Conservation (phyloP, 2,113 vertebrate species). For the Tragelaphus imberbis region DNA sequence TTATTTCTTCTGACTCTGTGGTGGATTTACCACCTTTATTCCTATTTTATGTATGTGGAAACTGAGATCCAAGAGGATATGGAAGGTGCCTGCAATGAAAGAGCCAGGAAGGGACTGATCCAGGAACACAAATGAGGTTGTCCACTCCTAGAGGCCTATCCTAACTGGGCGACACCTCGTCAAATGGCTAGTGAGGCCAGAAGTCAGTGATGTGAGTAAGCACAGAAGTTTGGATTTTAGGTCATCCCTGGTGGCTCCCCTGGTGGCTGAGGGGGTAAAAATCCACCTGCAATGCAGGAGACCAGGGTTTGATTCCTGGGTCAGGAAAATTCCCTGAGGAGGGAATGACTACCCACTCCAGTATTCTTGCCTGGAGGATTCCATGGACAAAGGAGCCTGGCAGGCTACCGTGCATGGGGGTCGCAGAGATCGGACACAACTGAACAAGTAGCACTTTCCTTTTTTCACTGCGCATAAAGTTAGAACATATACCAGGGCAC, state of each 20-base stretch:
- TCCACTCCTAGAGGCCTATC: not conserved
- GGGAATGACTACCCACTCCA: not conserved
- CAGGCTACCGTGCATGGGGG: not conserved
- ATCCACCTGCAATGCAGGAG: not conserved
- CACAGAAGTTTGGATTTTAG: not conserved
- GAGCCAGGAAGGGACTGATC: not conserved
- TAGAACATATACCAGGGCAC: not conserved
- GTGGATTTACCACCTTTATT: not conserved
- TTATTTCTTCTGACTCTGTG: not conserved
- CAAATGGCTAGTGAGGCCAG: not conserved
- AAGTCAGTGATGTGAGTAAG: not conserved
- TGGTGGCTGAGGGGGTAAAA: not conserved
- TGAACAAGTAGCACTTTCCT: not conserved
- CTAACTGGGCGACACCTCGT: too few relatives aligned
- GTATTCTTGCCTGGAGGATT: not conserved
- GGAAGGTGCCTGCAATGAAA: not conserved
- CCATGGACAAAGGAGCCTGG: not conserved
- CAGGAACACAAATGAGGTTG: not conserved
- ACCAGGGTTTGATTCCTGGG: not conserved
- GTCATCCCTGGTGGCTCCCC: not conserved
- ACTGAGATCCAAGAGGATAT: not conserved
- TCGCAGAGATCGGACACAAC: accelerated
- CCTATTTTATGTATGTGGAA: not conserved
- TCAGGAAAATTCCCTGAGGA: not conserved
- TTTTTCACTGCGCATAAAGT: not conserved